Percentiles rank a stretch among this genome's conserved stretches.
phyloP scores from a whole-genome alignment of 2,888 invertebrate species.

The Homarus gammarus region DNA sequence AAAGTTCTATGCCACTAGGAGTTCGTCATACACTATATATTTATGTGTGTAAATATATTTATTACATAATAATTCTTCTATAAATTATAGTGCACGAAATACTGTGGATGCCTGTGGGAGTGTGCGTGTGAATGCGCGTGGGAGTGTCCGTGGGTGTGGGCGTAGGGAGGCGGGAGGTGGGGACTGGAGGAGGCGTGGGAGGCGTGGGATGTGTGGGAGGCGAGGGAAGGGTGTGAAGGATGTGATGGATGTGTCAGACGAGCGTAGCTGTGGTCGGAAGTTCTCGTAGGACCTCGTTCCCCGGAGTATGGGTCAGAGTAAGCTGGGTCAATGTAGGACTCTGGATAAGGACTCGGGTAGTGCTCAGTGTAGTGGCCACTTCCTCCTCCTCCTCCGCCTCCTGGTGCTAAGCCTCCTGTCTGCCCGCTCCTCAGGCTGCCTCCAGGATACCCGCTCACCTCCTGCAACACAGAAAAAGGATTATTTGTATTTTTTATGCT shows the following conservation, averaged over 20 bases:
- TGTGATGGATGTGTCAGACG: slow-evolving; percentile 52
- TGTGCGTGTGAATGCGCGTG: slow-evolving; percentile 47
- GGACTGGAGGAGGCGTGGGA: slow-evolving; percentile 60
- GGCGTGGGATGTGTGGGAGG: slow-evolving; percentile 43
- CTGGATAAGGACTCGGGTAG: slow-evolving; percentile 52
- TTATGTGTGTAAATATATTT: too few species aligned
- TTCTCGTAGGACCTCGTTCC: slow-evolving; percentile 32
- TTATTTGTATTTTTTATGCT: not conserved
- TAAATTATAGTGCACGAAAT: slow-evolving; percentile 64
- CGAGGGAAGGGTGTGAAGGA: slow-evolving; percentile 19
- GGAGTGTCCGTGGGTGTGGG: slow-evolving; percentile 40
- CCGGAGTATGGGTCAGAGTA: slow-evolving; percentile 57
- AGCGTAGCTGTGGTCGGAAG: slow-evolving; percentile 58
- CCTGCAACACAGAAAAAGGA: slow-evolving; percentile 19
- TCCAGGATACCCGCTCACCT: slow-evolving; percentile 48
- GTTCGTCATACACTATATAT: too few species aligned
- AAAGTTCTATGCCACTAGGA: too few species aligned
- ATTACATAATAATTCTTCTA: not conserved
- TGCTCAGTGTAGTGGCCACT: slow-evolving; percentile 42
- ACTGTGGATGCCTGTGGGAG: slow-evolving; percentile 59
- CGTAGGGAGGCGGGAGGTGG: slow-evolving; percentile 51
- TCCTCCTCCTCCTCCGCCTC: not conserved
- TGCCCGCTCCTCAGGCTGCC: slow-evolving; percentile 23
- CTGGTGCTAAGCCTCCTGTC: not conserved
- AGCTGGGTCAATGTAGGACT: slow-evolving; percentile 45